Percentiles rank a stretch among this genome's conserved stretches.
These are phyloP conservation scores for Thecocarcelia acutangulata DNA, from an alignment of 2,888 invertebrate genomes.

Conservation along the genomic window DNA sequence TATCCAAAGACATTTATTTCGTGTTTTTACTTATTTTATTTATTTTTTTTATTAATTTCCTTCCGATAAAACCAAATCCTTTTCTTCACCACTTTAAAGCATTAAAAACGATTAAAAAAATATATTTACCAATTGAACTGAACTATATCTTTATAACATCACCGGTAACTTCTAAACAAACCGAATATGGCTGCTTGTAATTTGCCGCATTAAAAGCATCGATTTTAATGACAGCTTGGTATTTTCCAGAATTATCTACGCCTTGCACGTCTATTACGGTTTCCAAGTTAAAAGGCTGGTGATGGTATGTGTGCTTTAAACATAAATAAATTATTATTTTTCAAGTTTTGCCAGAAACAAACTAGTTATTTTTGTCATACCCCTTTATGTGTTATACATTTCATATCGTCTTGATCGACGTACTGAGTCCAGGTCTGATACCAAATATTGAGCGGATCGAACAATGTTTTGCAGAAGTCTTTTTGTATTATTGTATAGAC, in stretches of 20 bases:
- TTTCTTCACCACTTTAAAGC: no score
- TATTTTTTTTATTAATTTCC: no score
- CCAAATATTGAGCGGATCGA: slow-evolving; percentile 36
- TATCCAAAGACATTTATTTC: no score
- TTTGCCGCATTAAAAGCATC: slow-evolving; percentile 24
- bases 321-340: neutral
- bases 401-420: slow-evolving; percentile 38
- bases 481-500: slow-evolving; percentile 39
- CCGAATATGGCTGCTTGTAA: slow-evolving; percentile 33
- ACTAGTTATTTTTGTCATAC: neutral
- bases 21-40: no score
- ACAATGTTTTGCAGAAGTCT: slow-evolving; percentile 42
- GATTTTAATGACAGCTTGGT: slow-evolving; percentile 48
- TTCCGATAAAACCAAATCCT: no score
- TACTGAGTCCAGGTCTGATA: slow-evolving; percentile 45
- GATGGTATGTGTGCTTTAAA: slow-evolving; percentile 55
- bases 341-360: neutral
- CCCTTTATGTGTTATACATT: slow-evolving; percentile 58
- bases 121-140: no score
- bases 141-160: slow-evolving; percentile 50
- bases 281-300: slow-evolving; percentile 48
- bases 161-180: slow-evolving; percentile 46
- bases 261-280: slow-evolving; percentile 12
- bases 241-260: slow-evolving; percentile 43
- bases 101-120: no score